Conservation (phyloP, 1,140 invertebrate species). For the Bombus pascuorum region DNA sequence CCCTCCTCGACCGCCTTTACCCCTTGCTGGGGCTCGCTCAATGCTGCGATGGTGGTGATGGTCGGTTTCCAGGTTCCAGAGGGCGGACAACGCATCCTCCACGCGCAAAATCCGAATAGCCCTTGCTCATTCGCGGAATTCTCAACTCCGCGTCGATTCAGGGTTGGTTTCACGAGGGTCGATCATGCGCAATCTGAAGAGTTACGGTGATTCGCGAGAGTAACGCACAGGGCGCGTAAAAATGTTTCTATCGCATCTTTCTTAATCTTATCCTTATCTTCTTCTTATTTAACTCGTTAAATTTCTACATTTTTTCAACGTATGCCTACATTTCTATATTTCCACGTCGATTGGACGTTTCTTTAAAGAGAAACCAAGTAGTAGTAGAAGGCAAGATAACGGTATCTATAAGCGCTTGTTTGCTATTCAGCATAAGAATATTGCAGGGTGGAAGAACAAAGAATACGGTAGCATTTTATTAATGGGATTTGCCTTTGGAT, state of each 20-base stretch:
- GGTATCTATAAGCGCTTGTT: no score
- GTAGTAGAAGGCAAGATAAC: no score
- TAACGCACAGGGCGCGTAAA: not conserved
- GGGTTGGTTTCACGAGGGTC: not conserved
- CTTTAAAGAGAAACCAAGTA: no score
- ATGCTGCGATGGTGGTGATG: not conserved
- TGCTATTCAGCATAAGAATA: no score
- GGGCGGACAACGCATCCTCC: slow-evolving; percentile 48
- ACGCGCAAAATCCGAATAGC: slow-evolving; percentile 70
- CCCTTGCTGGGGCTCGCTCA: not conserved
- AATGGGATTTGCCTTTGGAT: no score
- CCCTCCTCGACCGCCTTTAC: slow-evolving; percentile 2
- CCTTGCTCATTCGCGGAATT: slow-evolving; percentile 75
- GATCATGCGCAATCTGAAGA: slow-evolving; percentile 32
- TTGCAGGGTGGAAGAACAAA: no score
- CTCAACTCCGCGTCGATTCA: not conserved
- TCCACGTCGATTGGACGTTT: no score
- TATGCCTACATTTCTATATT: no score
- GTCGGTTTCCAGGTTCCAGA: slow-evolving; percentile 52
- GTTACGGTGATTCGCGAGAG: not conserved
- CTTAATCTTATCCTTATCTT: not conserved
- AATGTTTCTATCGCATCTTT: not conserved
- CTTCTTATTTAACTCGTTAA: no score
- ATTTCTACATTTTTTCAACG: no score
- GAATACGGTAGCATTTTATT: no score